Conservation (phyloP, 2,888 invertebrate species). For the Smittia aterrima region DNA sequence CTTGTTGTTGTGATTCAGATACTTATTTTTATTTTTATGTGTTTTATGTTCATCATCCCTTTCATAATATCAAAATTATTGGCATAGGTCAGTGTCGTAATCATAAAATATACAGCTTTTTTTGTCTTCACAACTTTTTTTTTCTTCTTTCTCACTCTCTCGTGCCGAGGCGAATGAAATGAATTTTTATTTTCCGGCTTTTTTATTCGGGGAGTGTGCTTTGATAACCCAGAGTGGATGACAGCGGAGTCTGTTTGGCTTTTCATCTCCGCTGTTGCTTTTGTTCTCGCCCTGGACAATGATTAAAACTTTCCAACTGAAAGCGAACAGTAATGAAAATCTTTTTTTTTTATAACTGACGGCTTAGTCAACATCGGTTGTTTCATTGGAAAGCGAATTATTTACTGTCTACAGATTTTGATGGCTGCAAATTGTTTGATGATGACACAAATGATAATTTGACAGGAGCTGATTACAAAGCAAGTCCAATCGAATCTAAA, state of each 20-base stretch:
- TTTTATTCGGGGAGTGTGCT: not conserved
- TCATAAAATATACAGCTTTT: constrained; percentile 41
- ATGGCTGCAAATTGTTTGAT: no score
- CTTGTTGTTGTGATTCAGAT: constrained; percentile 41
- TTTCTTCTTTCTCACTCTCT: not conserved
- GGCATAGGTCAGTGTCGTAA: constrained; percentile 40
- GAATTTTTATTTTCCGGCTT: constrained; percentile 36
- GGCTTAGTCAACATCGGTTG: not conserved
- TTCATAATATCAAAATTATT: constrained; percentile 41
- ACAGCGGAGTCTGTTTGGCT: not conserved
- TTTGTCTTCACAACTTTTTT: constrained; percentile 38
- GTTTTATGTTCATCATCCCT: constrained; percentile 41
- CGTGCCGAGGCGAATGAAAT: constrained; percentile 9
- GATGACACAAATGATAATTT: no score
- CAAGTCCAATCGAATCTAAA: no score
- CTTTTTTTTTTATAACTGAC: not conserved
- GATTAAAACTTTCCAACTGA: constrained; percentile 24
- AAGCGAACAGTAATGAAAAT: constrained; percentile 7
- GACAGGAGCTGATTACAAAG: no score
- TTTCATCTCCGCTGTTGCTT: constrained; percentile 12
- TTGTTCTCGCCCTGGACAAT: not conserved
- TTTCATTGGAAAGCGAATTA: no score
- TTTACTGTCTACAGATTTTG: no score
- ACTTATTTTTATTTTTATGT: constrained; percentile 41
- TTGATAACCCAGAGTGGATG: not conserved